Evolutionary conservation across 2,797 vertebrate species (phyloP), one percentile per base, ranked within the genome.

Genomic region (Distichodus sexfasciatus): DNA sequence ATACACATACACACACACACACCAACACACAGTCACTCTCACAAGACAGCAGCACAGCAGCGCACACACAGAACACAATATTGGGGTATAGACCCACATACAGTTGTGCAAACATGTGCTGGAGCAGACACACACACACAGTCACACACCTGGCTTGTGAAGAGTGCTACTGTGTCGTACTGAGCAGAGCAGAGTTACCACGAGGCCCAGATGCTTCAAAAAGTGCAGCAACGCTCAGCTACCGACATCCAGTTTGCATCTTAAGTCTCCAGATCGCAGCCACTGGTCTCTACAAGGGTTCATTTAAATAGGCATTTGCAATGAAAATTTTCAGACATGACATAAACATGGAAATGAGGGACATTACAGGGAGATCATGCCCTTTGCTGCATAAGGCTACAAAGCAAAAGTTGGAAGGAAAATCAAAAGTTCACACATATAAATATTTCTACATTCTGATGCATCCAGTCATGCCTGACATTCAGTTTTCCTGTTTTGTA

Each of bases 71-170:
- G n/a, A n/a, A n/a, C 8, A 24, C 12, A 50, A 21, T 21, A n/a
- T 15, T 8, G 28, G 17, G n/a, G 31, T n/a, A 57, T 11, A 57
- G 11, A 36, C n/a, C 15, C 24, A 43, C 36, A 43, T 11, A 29
- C 43, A 44, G 12, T 23, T 15, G 9, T 41, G 36, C 11, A 14
- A 26, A 12, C 59, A 44, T 29, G 14, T 12, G 26, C 51, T 14
- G 9, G 6, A 15, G 11, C 38, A 26, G 29, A 50, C 19, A 12
- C 35, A 21, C 15, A 21, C 60, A 48, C 29, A 36, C 7, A 64
- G n/a, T 40, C 21, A 28, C 40, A 68, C 41, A 58, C 41, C 57
- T 59, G 57, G 23, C 23, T 59, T 29, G 21, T 24, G 35, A 58
- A 58, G 55, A 41, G 21, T 21, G 19, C n/a, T 36, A 58, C 55